These are phyloP conservation scores for Lepidochrysops patricia DNA, from an alignment of 2,888 invertebrate species.

Conservation along the genomic window DNA sequence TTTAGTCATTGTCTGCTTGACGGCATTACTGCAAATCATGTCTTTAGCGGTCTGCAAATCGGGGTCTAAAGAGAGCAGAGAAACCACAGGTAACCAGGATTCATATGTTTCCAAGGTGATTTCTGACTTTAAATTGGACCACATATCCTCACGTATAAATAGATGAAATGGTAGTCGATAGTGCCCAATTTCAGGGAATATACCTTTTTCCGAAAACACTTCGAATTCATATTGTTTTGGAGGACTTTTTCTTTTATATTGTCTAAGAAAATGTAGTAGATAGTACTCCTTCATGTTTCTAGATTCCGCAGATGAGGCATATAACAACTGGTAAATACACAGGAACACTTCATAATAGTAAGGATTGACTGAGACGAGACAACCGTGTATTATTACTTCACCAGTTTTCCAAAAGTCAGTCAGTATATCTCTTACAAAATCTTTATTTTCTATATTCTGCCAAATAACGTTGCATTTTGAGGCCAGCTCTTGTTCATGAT, in stretches of 20 bases:
- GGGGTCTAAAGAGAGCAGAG: conserved; percentile 52
- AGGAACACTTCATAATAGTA: conserved; percentile 66
- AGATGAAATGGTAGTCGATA: conserved; percentile 65
- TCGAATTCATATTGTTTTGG: conserved; percentile 70
- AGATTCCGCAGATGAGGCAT: conserved; percentile 38
- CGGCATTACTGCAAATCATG: conserved; percentile 70
- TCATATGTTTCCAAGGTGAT: conserved; percentile 67
- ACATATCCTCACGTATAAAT: conserved; percentile 66
- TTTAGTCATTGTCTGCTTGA: conserved; percentile 70
- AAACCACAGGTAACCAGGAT: conserved; percentile 59
- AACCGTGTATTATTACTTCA: conserved; percentile 60
- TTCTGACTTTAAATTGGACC: conserved; percentile 68
- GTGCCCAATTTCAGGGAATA: conserved; percentile 68
- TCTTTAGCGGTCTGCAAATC: conserved; percentile 64
- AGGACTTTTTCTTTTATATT: conserved; percentile 52
- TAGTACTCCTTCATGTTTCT: conserved; percentile 55
- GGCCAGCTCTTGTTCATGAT: conserved; percentile 40
- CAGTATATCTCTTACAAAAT: conserved; percentile 52
- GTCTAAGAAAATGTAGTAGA: conserved; percentile 58
- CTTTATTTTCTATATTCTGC: conserved; percentile 57
- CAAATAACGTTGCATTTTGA: conserved; percentile 50
- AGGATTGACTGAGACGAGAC: conserved; percentile 57
- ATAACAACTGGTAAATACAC: conserved; percentile 56
- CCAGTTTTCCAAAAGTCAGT: conserved; percentile 67
- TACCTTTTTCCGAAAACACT: conserved; percentile 63